These are phyloP conservation scores for Luscinia luscinia DNA, from an alignment of 2,797 vertebrate species.

Conservation along the genomic window DNA sequence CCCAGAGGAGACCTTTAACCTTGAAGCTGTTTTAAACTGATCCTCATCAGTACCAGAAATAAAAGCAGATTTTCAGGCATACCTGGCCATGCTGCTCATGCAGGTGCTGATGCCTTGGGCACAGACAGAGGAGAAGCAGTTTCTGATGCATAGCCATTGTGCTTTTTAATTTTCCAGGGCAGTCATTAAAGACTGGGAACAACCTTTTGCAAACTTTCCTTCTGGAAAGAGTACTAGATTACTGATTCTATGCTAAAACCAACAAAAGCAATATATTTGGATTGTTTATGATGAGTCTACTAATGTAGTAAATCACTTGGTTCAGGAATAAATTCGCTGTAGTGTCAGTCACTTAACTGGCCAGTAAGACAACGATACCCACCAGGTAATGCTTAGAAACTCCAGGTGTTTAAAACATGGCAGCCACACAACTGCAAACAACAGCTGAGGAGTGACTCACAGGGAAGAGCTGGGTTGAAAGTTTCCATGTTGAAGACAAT, in stretches of 20 bases:
- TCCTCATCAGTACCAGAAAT: not conserved
- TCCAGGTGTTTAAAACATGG: not conserved
- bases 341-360: not conserved
- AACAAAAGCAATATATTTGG: not conserved
- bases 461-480: not conserved
- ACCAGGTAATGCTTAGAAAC: not conserved
- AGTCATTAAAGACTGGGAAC: not conserved
- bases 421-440: not conserved
- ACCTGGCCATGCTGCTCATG: not conserved
- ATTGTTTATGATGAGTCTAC: not conserved
- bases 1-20: not conserved
- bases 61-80: not conserved
- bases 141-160: not conserved
- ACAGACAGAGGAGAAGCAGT: not conserved
- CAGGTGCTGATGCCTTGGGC: not conserved
- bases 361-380: not conserved
- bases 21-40: not conserved
- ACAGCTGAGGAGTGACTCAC: not conserved
- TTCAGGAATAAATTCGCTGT: not conserved
- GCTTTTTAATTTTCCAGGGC: not conserved
- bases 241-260: not conserved
- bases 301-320: not conserved
- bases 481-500: not conserved
- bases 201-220: not conserved
- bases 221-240: not conserved